A percentile compares a stretch with the other conserved stretches of the same genome.
Conservation (phyloP, 1,140 invertebrate species). For the Pinna nobilis region DNA sequence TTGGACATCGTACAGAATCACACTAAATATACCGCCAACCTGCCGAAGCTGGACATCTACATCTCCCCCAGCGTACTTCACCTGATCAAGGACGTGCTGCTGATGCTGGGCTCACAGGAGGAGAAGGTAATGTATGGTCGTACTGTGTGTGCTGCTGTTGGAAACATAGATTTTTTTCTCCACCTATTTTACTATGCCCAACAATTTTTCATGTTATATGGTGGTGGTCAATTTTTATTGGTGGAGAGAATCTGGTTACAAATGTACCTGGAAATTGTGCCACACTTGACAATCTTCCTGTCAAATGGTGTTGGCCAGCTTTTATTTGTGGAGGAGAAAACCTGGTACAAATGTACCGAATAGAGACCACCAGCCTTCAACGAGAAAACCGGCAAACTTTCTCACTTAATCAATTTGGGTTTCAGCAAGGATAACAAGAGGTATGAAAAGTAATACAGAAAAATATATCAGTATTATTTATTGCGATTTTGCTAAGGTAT, state of each 20-base stretch:
- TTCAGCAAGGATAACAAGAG: no score
- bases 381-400: no score
- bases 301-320: no score
- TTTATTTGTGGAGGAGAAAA: no score
- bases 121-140: conserved; percentile 12
- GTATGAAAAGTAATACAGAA: no score
- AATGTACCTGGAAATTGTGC: background rate
- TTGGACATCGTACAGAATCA: conserved; percentile 39
- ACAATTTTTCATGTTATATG: no score
- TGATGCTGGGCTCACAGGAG: conserved; percentile 43
- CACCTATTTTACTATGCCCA: background rate
- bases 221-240: background rate
- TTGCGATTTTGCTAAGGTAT: no score
- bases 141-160: background rate
- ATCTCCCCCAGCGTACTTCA: conserved; percentile 85
- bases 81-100: conserved; percentile 78
- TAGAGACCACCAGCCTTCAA: no score
- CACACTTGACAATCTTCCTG: no score
- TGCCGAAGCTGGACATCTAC: conserved; percentile 81
- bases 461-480: no score
- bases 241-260: background rate
- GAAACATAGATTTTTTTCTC: background rate
- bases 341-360: no score
- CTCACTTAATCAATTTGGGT: no score
- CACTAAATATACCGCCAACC: conserved; percentile 80